Evolutionary conservation across 2,888 invertebrate species (phyloP), one percentile per base, ranked within the genome.

Genomic region (Pocota personata): DNA sequence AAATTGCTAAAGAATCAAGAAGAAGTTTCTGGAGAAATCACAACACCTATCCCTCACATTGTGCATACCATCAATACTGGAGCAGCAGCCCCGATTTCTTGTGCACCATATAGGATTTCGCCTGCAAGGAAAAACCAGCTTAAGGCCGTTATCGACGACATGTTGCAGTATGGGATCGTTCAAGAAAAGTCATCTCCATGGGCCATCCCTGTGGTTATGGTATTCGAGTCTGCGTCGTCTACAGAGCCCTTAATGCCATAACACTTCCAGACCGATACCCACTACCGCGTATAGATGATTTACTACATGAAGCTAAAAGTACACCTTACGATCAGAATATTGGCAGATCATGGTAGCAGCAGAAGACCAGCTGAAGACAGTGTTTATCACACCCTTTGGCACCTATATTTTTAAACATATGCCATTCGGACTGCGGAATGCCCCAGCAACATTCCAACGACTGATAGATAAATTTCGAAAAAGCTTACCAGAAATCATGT

Each of bases 151-250:
- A 46, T 46, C 1, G 89, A 89, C 6, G 76, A 88, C 40, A 89
- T 91, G 90, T 60, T 91, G 2, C 48, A 87, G 3, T 88, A 90
- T 3, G 90, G 87, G 2, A 87, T 92, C 0, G 90, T 92, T 1
- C 91, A 92, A 78, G 90, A 91, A 35, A 89, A 90, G 64, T 91
- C 91, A 64, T 91, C 90, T 0, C 89, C 90, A 0, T 92, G 91
- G 91, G 87, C 90, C 0, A 88, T 91, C 4, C 91, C 91, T 7
- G 89, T 43, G 2, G 27, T 27, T 27, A 27, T 27, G 27, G 27
- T 27, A 27, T 27, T 27, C 2, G 27, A 3, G 27, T 27, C 27
- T 27, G 27, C 27, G 27, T 27, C 27, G 27, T 3, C 27, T 27
- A 27, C 4, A 27, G 27, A 27, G 27, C 27, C 2, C 2, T 27